Evolutionary conservation across 2,797 vertebrate genomes (phyloP).

Genomic region (Rallus crepitans): DNA sequence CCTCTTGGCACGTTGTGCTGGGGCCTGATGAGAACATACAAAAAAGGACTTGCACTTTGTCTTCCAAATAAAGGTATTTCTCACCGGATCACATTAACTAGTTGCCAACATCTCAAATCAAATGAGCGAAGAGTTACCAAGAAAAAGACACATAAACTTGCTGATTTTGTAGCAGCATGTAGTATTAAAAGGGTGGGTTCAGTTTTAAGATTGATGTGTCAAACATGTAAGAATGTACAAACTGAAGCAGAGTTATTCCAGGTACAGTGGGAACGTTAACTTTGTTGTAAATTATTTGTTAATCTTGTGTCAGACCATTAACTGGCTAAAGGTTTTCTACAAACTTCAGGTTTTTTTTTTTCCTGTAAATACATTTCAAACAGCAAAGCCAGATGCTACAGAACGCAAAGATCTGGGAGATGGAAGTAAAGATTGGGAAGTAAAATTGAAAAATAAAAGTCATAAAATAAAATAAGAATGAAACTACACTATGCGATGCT

Average conservation of each 20-base stretch:
- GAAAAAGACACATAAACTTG: not conserved
- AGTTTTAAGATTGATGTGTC: not conserved
- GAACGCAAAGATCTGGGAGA: conserved; percentile 62
- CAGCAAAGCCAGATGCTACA: conserved; percentile 54
- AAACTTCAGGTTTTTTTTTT: conserved; percentile 30
- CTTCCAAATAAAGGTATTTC: not conserved
- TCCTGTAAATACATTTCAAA: conserved; percentile 34
- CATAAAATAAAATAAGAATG: conserved; percentile 18
- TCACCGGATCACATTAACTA: conserved; percentile 69
- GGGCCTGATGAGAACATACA: conserved; percentile 85
- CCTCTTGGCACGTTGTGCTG: conserved; percentile 97
- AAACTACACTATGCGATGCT: not conserved
- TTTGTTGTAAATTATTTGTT: conserved; percentile 1
- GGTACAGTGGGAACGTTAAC: not conserved
- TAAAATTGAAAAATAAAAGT: conserved; percentile 17
- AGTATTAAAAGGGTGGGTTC: not conserved
- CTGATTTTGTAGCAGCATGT: not conserved
- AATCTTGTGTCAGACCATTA: not conserved
- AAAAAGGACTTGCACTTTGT: conserved; percentile 55
- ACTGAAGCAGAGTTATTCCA: conserved; percentile 19
- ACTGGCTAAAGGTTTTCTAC: conserved; percentile 35
- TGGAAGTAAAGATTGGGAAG: conserved; percentile 39
- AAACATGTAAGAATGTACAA: conserved; percentile 1
- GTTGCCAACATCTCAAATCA: conserved; percentile 79
- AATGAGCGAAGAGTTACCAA: conserved; percentile 45